Conservation (phyloP, 2,113 vertebrate species). For the Aptenodytes forsteri region DNA sequence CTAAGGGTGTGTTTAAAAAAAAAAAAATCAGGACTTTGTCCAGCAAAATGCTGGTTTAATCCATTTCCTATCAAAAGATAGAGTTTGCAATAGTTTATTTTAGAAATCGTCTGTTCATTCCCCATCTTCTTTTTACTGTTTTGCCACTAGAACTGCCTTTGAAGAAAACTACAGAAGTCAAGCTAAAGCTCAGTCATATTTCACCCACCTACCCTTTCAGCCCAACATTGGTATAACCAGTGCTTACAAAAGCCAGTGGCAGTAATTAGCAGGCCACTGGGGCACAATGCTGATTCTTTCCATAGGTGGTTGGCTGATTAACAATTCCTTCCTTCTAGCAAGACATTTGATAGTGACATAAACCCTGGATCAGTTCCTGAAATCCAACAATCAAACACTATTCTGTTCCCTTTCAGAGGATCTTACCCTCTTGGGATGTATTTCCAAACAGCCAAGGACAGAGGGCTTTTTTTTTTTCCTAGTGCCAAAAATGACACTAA, state of each 20-base stretch:
- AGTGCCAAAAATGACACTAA: background rate
- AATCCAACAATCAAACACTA: background rate
- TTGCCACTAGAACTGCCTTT: background rate
- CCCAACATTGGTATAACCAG: background rate
- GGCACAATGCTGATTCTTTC: background rate
- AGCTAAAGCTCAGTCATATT: background rate
- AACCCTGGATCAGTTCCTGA: constrained; percentile 9
- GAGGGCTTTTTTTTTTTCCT: background rate
- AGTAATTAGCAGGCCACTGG: background rate
- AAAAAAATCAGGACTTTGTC: background rate
- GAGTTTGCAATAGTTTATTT: background rate
- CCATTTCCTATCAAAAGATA: background rate
- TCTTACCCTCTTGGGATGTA: background rate
- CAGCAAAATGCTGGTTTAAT: background rate
- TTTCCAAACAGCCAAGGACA: constrained; percentile 3
- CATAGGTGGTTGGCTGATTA: background rate
- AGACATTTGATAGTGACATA: background rate
- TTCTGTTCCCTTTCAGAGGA: constrained; percentile 13
- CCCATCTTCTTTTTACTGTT: background rate
- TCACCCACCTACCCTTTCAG: background rate
- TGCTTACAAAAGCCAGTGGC: background rate
- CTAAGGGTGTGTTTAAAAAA: background rate
- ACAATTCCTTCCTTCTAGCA: background rate
- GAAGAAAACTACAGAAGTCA: background rate
- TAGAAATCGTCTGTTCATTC: background rate